Percentiles rank a stretch among this genome's conserved stretches.
Evolutionary conservation across 2,797 vertebrate species (phyloP).

Genomic region (Girardinus metallicus): DNA sequence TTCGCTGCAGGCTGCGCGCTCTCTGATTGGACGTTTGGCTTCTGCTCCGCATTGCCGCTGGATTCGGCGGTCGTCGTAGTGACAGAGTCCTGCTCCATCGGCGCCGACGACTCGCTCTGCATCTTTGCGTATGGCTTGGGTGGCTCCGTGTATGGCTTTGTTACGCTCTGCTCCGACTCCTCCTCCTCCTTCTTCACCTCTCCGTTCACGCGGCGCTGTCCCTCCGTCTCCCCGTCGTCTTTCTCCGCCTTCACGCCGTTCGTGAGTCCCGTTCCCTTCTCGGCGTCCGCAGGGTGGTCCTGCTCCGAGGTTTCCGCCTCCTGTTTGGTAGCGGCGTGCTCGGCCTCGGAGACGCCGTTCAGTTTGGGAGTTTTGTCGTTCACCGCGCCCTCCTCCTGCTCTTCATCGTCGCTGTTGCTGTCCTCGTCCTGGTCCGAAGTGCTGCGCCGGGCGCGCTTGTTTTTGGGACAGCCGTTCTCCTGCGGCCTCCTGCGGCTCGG

Average conservation of each 20-base stretch:
- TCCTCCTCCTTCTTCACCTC: slow-evolving; percentile 61
- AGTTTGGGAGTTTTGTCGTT: slow-evolving; percentile 54
- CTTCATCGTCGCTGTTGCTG: slow-evolving; percentile 74
- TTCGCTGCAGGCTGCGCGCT: slow-evolving; percentile 55
- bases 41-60: slow-evolving; percentile 57
- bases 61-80: slow-evolving; percentile 57
- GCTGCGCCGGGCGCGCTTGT: slow-evolving; percentile 73
- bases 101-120: slow-evolving; percentile 43
- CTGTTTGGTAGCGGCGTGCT: slow-evolving; percentile 37
- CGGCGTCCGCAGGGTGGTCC: slow-evolving; percentile 35
- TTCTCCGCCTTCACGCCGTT: slow-evolving; percentile 62
- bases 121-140: slow-evolving; percentile 67
- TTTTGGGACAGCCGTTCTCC: slow-evolving; percentile 73
- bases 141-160: slow-evolving; percentile 68
- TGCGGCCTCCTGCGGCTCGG: slow-evolving; percentile 66
- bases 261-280: slow-evolving; percentile 41
- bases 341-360: slow-evolving; percentile 51
- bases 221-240: slow-evolving; percentile 27
- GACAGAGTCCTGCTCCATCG: slow-evolving; percentile 57
- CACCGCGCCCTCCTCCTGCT: slow-evolving; percentile 40
- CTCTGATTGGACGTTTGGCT: slow-evolving; percentile 62
- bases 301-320: slow-evolving; percentile 46
- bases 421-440: slow-evolving; percentile 77
- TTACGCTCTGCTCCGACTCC: slow-evolving; percentile 57
- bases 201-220: slow-evolving; percentile 50